Evolutionary conservation across 2,113 vertebrate genomes (phyloP).

Genomic region (Myocastor coypus): DNA sequence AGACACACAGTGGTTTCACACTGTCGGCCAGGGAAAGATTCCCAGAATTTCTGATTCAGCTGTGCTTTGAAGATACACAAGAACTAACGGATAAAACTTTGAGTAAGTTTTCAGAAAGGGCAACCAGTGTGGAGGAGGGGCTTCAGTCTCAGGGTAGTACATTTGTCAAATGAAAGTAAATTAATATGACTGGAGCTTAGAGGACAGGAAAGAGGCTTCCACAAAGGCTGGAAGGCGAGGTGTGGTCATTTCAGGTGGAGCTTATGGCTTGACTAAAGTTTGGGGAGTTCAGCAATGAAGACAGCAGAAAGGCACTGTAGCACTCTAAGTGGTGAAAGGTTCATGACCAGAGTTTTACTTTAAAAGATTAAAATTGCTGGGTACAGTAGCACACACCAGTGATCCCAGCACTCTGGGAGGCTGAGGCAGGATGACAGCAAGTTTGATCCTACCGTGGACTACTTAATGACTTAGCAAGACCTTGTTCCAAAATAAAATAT

Average conservation of each 20-base stretch:
- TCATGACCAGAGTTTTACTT: slow-evolving; percentile 8
- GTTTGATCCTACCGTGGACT: background rate
- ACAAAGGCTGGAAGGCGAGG: background rate
- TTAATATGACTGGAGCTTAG: background rate
- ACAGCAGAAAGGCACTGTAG: background rate
- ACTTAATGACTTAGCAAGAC: background rate
- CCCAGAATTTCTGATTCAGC: background rate
- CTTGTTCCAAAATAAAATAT: background rate
- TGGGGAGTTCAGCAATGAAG: slow-evolving; percentile 4
- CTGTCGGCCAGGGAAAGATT: background rate
- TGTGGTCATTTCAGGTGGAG: background rate
- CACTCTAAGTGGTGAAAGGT: background rate
- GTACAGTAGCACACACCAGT: background rate
- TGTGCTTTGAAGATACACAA: background rate
- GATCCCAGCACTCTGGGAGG: background rate
- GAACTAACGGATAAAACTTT: background rate
- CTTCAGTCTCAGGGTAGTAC: background rate
- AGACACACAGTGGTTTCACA: background rate
- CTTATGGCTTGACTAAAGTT: slow-evolving; percentile 14
- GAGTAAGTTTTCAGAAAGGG: background rate
- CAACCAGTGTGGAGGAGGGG: background rate
- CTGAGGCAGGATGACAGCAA: background rate
- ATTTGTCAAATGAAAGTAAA: background rate
- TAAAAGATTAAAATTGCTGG: slow-evolving; percentile 3
- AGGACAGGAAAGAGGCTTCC: background rate